Base-by-base conservation (phyloP, 2,888 invertebrate genomes). In the Listrodromus nycthemerus region DNA sequence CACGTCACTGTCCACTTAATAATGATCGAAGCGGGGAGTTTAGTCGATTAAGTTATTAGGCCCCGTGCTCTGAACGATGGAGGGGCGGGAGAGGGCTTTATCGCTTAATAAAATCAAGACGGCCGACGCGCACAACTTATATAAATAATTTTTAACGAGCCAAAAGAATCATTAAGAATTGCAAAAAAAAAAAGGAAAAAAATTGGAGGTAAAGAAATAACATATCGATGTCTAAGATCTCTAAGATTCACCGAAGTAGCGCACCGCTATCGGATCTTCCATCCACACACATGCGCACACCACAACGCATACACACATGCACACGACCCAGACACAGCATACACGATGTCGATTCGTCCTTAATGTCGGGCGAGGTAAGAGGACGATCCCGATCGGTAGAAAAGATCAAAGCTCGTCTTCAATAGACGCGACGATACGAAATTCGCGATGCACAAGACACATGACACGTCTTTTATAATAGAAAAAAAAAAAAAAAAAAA, bases 251-350 rank as follows among this genome's bases (percentile, higher is more conserved):
- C 81, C 70, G 81, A 78, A 81, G 58, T 79, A 81, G 81, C 78
- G 66, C 71, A 80, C 78, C 75, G 78, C 74, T 84, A 81, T 81
- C 81, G 84, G 79, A 84, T 84, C 84, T 84, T 84, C 84, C 84
- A 84, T 82, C 78, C 81, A 84, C 77, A 50, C 50, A 24, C 19
- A 76, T n/a, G n/a, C n/a, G n/a, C n/a, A n/a, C n/a, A n/a, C n/a
- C 19, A 13, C 45, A 65, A 48, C n/a, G n/a, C n/a, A 61, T 13
- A 74, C 73, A 61, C 52, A 70, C 69, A 41, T 73, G 74, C 71
- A 55, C 52, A 52, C 13, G n/a, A n/a, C n/a, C n/a, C n/a, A 66
- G 7, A 10, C 45, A 63, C 27, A 58, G 63, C 67, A 63, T 30
- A 63, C 71, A 80, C 70, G 52, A 69, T 58, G 52, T 78, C 48